Percentiles rank a stretch among this genome's conserved stretches.
phyloP scores from a whole-genome alignment of 2,113 vertebrate species.

The Pygoscelis antarcticus region DNA sequence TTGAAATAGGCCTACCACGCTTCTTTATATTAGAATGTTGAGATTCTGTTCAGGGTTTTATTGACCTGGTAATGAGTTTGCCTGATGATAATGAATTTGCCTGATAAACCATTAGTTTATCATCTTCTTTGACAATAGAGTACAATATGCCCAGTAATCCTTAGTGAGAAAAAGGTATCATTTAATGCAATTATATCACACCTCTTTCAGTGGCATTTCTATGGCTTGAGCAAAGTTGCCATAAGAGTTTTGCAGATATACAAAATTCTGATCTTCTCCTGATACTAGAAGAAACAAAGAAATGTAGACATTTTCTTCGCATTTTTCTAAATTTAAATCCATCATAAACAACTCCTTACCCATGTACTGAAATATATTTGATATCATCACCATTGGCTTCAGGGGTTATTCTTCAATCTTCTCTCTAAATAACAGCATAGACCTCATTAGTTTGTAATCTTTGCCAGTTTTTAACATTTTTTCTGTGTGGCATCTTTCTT shows the following conservation, averaged over 20 bases:
- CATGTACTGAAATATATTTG: neutral
- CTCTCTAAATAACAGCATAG: neutral
- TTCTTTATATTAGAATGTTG: neutral
- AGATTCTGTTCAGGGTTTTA: neutral
- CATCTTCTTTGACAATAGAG: rapidly evolving
- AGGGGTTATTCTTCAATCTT: neutral
- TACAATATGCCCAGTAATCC: neutral
- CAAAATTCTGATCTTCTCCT: neutral
- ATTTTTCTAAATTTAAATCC: neutral
- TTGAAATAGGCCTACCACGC: neutral
- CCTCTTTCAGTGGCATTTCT: neutral
- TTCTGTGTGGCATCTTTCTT: neutral
- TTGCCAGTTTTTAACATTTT: neutral
- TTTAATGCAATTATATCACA: neutral
- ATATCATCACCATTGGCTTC: neutral
- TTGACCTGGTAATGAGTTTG: neutral
- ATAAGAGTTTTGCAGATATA: neutral
- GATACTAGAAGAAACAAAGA: neutral
- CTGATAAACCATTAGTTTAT: neutral
- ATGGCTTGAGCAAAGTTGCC: neutral
- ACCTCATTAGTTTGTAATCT: neutral
- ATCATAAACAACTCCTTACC: neutral
- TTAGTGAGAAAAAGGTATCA: neutral
- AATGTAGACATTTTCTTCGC: neutral
- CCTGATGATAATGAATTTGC: neutral